These are phyloP conservation scores for Drosophila navojoa DNA, from an alignment of 1,140 invertebrate species.

Conservation along the genomic window DNA sequence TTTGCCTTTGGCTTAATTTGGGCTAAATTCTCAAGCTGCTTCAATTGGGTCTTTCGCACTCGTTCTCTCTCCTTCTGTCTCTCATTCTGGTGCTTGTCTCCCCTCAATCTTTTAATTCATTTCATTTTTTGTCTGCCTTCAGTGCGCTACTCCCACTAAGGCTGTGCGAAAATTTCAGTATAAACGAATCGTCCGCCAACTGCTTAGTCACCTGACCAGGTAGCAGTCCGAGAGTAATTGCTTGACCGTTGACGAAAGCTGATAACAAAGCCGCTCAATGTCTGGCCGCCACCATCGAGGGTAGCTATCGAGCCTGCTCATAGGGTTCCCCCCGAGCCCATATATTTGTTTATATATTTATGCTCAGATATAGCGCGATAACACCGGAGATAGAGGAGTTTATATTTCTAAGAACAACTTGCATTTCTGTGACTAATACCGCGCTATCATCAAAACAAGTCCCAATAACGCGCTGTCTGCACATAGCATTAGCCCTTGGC, in stretches of 20 bases:
- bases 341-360: too few relatives aligned
- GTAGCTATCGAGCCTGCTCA: constrained; percentile 1
- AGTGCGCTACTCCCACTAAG: constrained; percentile 46
- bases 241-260: constrained; percentile 8
- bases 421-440: constrained; percentile 13
- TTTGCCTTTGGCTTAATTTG: constrained; percentile 19
- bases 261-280: constrained; percentile 34
- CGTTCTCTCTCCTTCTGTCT: constrained; percentile 11
- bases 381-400: constrained; percentile 12
- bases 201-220: constrained; percentile 47
- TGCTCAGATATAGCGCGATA: constrained; percentile 23
- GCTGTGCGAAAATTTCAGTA: constrained; percentile 15
- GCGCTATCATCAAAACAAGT: constrained; percentile 34
- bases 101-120: constrained; percentile 28
- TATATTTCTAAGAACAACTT: constrained; percentile 28
- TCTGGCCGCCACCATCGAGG: not conserved
- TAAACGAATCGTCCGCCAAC: constrained; percentile 20
- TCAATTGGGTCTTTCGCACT: constrained; percentile 35
- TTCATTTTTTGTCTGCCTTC: constrained; percentile 22
- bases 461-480: constrained; percentile 39
- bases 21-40: constrained; percentile 60
- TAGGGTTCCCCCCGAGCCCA: not conserved
- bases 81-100: not conserved
- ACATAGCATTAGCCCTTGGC: not conserved
- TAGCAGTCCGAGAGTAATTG: constrained; percentile 32